phyloP scores from a whole-genome alignment of 2,113 vertebrate genomes.

The Malurus elegans region DNA sequence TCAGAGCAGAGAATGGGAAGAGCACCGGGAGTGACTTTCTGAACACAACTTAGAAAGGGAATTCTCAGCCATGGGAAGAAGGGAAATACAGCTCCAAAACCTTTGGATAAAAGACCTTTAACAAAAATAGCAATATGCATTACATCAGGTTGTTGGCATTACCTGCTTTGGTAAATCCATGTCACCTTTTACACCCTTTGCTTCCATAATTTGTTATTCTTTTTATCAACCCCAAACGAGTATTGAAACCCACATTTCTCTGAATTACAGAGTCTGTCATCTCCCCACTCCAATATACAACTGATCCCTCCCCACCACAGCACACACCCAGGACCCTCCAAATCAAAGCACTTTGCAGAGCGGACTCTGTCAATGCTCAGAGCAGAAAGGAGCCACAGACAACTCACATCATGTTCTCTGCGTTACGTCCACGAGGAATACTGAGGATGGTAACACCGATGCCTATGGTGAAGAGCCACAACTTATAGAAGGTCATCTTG shows the following conservation, averaged over 20 bases:
- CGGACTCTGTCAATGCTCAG: neutral
- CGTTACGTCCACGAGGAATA: neutral
- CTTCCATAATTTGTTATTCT: neutral
- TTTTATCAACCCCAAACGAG: neutral
- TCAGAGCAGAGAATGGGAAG: neutral
- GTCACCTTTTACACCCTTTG: neutral
- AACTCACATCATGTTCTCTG: conserved; percentile 18
- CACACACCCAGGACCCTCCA: neutral
- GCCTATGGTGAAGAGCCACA: neutral
- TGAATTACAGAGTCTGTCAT: neutral
- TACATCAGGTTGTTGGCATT: neutral
- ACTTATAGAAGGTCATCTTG: conserved; percentile 17
- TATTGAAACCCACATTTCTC: neutral
- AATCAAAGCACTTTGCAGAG: neutral
- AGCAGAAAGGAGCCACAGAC: neutral
- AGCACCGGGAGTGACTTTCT: neutral
- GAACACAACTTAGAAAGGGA: neutral
- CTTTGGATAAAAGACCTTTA: neutral
- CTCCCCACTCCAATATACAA: neutral
- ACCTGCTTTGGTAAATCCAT: neutral
- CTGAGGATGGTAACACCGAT: neutral
- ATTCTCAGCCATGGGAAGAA: neutral
- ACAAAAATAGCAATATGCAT: neutral
- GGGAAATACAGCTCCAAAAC: neutral
- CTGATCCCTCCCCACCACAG: neutral